Percentiles rank a stretch among this genome's conserved stretches.
Conservation (phyloP, 2,797 vertebrate species). For the Semaprochilodus insignis region DNA sequence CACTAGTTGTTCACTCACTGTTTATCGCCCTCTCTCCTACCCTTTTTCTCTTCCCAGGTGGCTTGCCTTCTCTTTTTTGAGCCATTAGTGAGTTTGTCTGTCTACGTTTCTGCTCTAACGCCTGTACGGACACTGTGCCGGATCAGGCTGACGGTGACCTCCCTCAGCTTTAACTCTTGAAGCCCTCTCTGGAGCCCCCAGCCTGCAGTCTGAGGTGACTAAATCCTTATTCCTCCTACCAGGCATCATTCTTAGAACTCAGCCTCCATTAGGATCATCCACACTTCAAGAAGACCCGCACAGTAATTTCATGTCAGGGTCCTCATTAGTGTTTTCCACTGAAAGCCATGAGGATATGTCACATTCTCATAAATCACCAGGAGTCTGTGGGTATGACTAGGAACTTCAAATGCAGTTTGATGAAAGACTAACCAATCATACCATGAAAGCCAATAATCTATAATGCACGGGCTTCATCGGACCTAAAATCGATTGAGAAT, state of each 20-base stretch:
- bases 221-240: slow-evolving; percentile 14
- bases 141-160: slow-evolving; percentile 64
- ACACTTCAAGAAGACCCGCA: slow-evolving; percentile 41
- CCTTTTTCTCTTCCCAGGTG: slow-evolving; percentile 16
- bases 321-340: slow-evolving; percentile 48
- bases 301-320: slow-evolving; percentile 49
- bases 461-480: slow-evolving; percentile 43
- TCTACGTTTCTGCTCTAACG: slow-evolving; percentile 62
- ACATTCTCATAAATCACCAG: slow-evolving; percentile 38
- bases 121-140: slow-evolving; percentile 7
- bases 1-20: slow-evolving; percentile 34
- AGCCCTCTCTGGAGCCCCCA: slow-evolving; percentile 92
- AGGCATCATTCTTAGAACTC: slow-evolving; percentile 47
- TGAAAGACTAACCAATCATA: slow-evolving; percentile 50
- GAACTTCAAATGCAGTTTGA: slow-evolving; percentile 52
- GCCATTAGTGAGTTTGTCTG: slow-evolving; percentile 40
- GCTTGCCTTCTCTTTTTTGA: slow-evolving; percentile 1
- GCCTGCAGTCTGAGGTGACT: slow-evolving; percentile 74
- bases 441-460: slow-evolving; percentile 39
- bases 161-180: slow-evolving; percentile 78
- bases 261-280: slow-evolving; percentile 55
- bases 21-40: slow-evolving; percentile 30
- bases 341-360: slow-evolving; percentile 47
- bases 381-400: slow-evolving; percentile 35
- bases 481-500: slow-evolving; percentile 23